phyloP scores from a whole-genome alignment of 2,797 vertebrate species.

The Acanthurus tractus region DNA sequence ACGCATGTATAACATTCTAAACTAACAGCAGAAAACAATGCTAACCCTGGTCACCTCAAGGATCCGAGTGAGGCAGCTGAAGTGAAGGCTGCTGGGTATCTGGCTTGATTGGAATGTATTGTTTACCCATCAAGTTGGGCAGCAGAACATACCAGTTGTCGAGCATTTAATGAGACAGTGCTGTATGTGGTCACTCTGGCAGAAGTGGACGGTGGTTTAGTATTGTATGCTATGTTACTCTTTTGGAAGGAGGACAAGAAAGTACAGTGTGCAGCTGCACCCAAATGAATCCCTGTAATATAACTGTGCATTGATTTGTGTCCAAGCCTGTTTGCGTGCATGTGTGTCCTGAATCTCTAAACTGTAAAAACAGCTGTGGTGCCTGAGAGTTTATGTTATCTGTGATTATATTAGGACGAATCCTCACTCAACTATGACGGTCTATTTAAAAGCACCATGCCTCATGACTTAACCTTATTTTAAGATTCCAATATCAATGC shows the following conservation, averaged over 20 bases:
- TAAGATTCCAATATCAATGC: background rate
- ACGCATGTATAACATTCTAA: background rate
- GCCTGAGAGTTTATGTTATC: background rate
- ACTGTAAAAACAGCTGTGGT: background rate
- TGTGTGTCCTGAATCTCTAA: background rate
- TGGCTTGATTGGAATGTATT: constrained; percentile 42
- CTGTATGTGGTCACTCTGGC: constrained; percentile 56
- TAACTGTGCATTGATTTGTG: background rate
- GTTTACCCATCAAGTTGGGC: constrained; percentile 38
- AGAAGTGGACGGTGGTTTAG: constrained; percentile 46
- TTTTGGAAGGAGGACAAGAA: constrained; percentile 39
- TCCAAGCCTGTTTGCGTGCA: background rate
- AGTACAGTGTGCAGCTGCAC: constrained; percentile 32
- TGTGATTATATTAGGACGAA: background rate
- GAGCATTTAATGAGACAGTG: constrained; percentile 41
- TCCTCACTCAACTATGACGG: background rate
- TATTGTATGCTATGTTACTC: constrained; percentile 41
- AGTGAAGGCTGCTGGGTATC: constrained; percentile 23
- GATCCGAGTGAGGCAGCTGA: constrained; percentile 14
- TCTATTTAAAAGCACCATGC: background rate
- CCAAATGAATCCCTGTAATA: constrained; percentile 30
- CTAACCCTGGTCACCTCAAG: constrained; percentile 13
- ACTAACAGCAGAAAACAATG: constrained; percentile 14
- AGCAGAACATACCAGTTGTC: constrained; percentile 43
- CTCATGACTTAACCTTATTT: background rate